Evolutionary conservation across 2,888 invertebrate genomes (phyloP), one percentile per base, ranked within the genome.

Genomic region (Endomychus coccineus): DNA sequence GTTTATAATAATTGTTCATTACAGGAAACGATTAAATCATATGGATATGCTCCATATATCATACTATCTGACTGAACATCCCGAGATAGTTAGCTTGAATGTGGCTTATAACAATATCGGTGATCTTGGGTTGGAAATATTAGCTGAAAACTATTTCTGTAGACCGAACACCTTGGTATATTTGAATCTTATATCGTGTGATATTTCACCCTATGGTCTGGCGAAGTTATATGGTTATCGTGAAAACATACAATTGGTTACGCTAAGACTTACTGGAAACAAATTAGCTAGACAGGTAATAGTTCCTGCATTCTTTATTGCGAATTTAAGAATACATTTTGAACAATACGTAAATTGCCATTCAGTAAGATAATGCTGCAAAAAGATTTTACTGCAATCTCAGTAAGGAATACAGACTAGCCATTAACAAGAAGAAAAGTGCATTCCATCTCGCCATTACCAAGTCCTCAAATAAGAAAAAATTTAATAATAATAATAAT

Each of bases 241-340:
- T 7, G 39, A 47, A 4, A 49, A 58, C 24, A 41, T 78, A 1
- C 67, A 64, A 13, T 48, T 80, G 1, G 67, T 66, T 48, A 70
- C 68, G 39, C 54, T 79, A 2, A 59, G 74, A 48, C 37, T 80
- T 1, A 75, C 71, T 44, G 77, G 78, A 0, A 79, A 78, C 48
- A 68, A 73, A 52, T 60, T 79, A 15, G 75, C 76, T 0, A 59
- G 62, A 0, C 61, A 68, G 48, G 70, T 70, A 52, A 16, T n/a
- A n/a, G n/a, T n/a, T n/a, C n/a, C n/a, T n/a, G n/a, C n/a, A n/a
- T n/a, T n/a, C n/a, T n/a, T n/a, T n/a, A n/a, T n/a, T n/a, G n/a
- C n/a, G n/a, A n/a, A n/a, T n/a, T n/a, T n/a, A 19, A 7, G 19
- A 19, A 19, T 7, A 19, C 5, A 19, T 19, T 19, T 19, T 19